Evolutionary conservation across 2,113 vertebrate species (phyloP).

Genomic region (Grus americana): DNA sequence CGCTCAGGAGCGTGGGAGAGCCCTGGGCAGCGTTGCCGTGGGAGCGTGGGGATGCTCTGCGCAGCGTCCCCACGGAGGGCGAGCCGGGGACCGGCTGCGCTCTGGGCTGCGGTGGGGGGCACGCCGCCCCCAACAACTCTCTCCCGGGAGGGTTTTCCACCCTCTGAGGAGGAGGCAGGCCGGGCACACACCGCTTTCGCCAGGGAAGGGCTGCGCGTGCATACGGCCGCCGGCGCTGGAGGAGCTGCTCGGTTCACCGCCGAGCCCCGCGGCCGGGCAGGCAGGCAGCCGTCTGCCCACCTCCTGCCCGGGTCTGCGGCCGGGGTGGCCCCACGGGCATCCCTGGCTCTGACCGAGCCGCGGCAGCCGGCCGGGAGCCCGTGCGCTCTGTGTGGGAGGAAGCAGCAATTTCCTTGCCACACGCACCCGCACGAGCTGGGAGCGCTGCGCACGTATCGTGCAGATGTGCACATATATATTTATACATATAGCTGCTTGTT

Average conservation of each 20-base stretch:
- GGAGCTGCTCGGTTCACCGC: not conserved
- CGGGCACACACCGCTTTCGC: fast-evolving
- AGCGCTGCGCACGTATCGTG: fast-evolving
- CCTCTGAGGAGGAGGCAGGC: not conserved
- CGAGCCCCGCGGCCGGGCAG: not conserved
- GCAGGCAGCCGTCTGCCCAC: not conserved
- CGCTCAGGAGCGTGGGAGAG: not conserved
- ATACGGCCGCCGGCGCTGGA: not conserved
- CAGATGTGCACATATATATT: not conserved
- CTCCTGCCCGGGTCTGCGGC: not conserved
- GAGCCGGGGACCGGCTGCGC: not conserved
- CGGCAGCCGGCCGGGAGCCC: not conserved
- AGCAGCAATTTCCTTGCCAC: not conserved
- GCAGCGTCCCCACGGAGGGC: no score
- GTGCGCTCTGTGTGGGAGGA: not conserved
- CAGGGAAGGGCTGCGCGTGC: not conserved
- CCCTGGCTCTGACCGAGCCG: not conserved
- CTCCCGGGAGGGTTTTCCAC: not conserved
- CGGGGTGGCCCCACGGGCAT: fast-evolving
- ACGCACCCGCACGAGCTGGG: not conserved
- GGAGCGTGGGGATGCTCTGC: not conserved
- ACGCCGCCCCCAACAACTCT: no score
- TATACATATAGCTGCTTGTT: not conserved
- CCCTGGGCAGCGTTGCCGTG: not conserved
- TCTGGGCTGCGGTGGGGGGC: not conserved